A percentile compares a stretch with the other conserved stretches of the same genome.
Conservation (phyloP, 2,113 vertebrate genomes). For the Tenrec ecaudatus region DNA sequence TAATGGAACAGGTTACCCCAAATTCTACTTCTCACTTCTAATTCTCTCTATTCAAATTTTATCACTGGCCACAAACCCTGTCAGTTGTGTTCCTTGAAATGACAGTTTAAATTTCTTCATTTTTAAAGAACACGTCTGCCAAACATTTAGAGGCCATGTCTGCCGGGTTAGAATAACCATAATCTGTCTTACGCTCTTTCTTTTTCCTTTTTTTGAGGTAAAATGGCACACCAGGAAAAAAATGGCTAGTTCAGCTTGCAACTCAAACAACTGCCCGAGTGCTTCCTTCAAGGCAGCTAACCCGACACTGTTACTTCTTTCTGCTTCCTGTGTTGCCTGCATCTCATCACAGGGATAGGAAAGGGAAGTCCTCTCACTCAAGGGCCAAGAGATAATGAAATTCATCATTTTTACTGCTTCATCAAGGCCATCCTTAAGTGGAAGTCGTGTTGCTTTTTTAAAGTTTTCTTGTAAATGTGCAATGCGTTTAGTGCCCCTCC, state of each 20-base stretch:
- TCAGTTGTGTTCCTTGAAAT: conserved; percentile 59
- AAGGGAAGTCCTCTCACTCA: background rate
- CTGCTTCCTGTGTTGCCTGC: background rate
- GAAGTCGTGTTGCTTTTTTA: too few species aligned
- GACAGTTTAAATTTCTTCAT: conserved; percentile 36
- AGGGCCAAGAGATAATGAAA: background rate
- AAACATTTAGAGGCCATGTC: conserved; percentile 52
- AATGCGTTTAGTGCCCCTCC: background rate
- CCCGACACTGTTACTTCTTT: background rate
- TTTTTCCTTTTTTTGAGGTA: conserved; percentile 18
- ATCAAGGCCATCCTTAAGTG: background rate
- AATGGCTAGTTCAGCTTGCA: background rate
- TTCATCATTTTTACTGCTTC: background rate
- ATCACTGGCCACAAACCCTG: conserved; percentile 57
- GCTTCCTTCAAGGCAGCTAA: background rate
- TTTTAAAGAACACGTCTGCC: conserved; percentile 67
- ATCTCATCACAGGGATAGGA: background rate
- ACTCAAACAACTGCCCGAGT: background rate
- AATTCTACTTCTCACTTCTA: background rate
- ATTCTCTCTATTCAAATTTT: conserved; percentile 50
- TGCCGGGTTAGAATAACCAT: conserved; percentile 5
- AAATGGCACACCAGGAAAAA: background rate
- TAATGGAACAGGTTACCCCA: conserved; percentile 30
- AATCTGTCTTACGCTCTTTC: background rate
- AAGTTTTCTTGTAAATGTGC: background rate